Conservation (phyloP, 2,797 vertebrate species). For the Pyrocephalus nanus region DNA sequence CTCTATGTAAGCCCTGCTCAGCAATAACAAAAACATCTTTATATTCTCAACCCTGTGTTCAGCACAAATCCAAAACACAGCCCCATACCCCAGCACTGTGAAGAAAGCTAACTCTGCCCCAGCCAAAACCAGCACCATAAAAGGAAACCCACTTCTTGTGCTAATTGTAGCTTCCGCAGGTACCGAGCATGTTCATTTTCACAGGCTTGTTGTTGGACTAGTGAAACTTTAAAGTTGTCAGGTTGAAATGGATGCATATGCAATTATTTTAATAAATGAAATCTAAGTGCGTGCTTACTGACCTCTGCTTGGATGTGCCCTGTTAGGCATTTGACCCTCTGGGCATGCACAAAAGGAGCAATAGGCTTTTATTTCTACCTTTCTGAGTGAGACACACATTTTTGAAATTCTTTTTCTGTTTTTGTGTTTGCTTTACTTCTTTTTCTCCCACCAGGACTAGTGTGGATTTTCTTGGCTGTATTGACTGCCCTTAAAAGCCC, state of each 20-base stretch:
- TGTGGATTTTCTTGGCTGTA: neutral
- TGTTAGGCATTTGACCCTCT: neutral
- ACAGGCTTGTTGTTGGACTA: neutral
- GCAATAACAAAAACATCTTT: neutral
- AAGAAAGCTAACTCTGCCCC: neutral
- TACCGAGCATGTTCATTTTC: neutral
- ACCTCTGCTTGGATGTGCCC: neutral
- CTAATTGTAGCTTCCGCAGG: neutral
- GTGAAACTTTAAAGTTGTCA: neutral
- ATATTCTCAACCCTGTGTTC: neutral
- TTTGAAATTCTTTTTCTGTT: neutral
- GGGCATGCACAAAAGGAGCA: neutral
- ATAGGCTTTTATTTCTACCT: neutral
- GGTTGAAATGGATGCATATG: neutral
- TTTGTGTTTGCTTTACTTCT: neutral
- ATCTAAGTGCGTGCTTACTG: neutral
- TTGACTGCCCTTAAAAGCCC: neutral
- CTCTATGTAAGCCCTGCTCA: neutral
- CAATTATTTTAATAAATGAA: neutral
- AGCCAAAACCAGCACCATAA: neutral
- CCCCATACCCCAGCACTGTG: neutral
- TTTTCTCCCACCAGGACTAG: neutral
- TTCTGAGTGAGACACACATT: neutral
- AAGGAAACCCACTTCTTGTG: neutral
- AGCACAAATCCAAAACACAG: neutral